Percentiles rank a stretch among this genome's conserved stretches.
These are phyloP conservation scores for Corbicula japonica DNA, from an alignment of 2,888 invertebrate genomes.

Conservation along the genomic window DNA sequence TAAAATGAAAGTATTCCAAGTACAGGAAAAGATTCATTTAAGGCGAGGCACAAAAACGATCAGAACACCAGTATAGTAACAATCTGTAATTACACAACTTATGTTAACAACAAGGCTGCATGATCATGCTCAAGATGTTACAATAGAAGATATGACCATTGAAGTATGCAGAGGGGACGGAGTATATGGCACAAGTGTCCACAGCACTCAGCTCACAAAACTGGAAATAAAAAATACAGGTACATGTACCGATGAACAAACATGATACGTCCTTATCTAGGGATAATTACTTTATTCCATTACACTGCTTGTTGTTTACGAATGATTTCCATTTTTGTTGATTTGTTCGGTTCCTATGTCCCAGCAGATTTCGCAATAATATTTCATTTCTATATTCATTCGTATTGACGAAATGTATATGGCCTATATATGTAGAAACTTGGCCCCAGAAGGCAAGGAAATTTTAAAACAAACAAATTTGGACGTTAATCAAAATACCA, in stretches of 20 bases:
- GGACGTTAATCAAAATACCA: too few species aligned
- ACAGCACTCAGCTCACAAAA: constrained; percentile 48
- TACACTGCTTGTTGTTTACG: background rate
- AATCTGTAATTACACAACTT: too few species aligned
- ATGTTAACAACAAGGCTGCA: too few species aligned
- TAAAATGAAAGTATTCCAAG: too few species aligned
- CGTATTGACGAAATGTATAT: too few species aligned
- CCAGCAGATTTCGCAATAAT: too few species aligned
- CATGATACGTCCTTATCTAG: background rate
- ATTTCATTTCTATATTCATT: background rate
- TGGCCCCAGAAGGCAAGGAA: too few species aligned
- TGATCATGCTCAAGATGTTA: constrained; percentile 28
- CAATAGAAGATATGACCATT: constrained; percentile 68
- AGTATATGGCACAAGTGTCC: constrained; percentile 22
- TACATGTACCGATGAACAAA: constrained; percentile 7
- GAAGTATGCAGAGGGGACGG: constrained; percentile 71
- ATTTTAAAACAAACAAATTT: too few species aligned
- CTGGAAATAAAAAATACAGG: constrained; percentile 74
- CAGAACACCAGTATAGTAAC: too few species aligned
- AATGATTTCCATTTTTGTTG: background rate
- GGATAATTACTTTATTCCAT: background rate
- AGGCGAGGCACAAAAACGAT: too few species aligned
- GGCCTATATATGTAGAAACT: too few species aligned
- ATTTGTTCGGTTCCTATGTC: background rate
- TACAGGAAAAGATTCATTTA: too few species aligned